phyloP scores from a whole-genome alignment of 1,140 invertebrate species.

The Tetramorium parvispinum region DNA sequence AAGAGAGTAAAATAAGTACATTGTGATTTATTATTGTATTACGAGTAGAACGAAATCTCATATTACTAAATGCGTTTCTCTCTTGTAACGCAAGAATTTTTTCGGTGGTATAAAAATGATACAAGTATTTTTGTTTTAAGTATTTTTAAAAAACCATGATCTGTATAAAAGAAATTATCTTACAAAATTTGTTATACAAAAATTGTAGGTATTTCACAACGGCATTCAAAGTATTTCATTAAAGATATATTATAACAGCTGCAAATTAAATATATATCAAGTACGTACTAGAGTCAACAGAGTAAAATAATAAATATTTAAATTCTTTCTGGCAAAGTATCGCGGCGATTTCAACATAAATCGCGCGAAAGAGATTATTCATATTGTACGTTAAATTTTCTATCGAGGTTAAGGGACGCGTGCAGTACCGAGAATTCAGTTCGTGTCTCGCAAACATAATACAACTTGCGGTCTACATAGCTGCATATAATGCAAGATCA shows the following conservation, averaged over 20 bases:
- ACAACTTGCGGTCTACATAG: background rate
- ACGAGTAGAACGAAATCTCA: constrained; percentile 26
- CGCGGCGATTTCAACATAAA: background rate
- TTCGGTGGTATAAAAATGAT: background rate
- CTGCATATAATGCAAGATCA: constrained; percentile 34
- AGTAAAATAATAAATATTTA: background rate
- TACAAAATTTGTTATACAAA: background rate
- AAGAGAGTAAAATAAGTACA: background rate
- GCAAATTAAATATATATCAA: background rate
- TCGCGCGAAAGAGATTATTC: background rate
- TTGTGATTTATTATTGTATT: constrained; percentile 18
- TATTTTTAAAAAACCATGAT: background rate
- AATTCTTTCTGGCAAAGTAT: background rate
- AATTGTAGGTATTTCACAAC: background rate
- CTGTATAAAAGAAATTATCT: background rate
- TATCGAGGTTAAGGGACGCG: background rate
- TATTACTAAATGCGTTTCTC: constrained; percentile 21
- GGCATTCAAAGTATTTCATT: background rate
- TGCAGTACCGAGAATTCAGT: constrained; percentile 20
- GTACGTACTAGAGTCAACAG: background rate
- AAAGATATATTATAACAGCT: background rate
- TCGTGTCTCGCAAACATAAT: constrained; percentile 17
- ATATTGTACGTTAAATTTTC: background rate
- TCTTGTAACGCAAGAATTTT: constrained; percentile 26
- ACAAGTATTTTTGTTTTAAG: background rate